These are phyloP conservation scores for Yasuhikotakia modesta DNA, from an alignment of 2,797 vertebrate genomes.

Conservation along the genomic window DNA sequence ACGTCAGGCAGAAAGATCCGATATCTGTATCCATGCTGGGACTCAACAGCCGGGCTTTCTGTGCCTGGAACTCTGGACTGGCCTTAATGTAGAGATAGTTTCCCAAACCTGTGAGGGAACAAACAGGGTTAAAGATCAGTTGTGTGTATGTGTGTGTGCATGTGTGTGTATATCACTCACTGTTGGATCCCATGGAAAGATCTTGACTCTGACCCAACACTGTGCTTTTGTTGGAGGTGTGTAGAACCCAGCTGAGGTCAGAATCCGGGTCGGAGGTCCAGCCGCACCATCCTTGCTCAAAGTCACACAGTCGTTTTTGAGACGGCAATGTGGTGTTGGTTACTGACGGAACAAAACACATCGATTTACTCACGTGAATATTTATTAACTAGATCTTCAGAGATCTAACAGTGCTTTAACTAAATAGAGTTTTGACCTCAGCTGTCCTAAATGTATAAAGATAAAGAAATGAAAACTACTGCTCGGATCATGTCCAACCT, in stretches of 20 bases:
- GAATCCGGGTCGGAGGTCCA: constrained; percentile 87
- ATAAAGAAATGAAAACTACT: neutral
- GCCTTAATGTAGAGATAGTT: constrained; percentile 81
- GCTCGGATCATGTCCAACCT: constrained; percentile 63
- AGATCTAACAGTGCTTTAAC: neutral
- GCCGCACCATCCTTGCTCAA: constrained; percentile 85
- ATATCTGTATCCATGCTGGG: constrained; percentile 80
- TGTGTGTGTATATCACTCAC: constrained; percentile 46
- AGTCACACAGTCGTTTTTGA: constrained; percentile 84
- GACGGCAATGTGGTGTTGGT: constrained; percentile 69
- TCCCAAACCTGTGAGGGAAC: constrained; percentile 67
- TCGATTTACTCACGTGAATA: constrained; percentile 43
- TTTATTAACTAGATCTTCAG: constrained; percentile 33
- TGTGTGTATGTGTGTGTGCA: neutral
- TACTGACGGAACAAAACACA: constrained; percentile 47
- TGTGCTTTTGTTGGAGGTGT: constrained; percentile 70
- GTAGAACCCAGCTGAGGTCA: constrained; percentile 83
- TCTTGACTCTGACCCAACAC: constrained; percentile 58
- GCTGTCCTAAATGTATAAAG: constrained; percentile 14
- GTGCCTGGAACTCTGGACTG: constrained; percentile 80
- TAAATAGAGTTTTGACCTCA: constrained; percentile 35
- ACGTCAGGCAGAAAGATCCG: constrained; percentile 89
- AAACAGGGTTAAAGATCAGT: neutral
- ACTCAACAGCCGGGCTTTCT: constrained; percentile 86
- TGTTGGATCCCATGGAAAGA: constrained; percentile 54